phyloP scores from a whole-genome alignment of 2,888 invertebrate species.

The Sinodicranocentrus sp. region DNA sequence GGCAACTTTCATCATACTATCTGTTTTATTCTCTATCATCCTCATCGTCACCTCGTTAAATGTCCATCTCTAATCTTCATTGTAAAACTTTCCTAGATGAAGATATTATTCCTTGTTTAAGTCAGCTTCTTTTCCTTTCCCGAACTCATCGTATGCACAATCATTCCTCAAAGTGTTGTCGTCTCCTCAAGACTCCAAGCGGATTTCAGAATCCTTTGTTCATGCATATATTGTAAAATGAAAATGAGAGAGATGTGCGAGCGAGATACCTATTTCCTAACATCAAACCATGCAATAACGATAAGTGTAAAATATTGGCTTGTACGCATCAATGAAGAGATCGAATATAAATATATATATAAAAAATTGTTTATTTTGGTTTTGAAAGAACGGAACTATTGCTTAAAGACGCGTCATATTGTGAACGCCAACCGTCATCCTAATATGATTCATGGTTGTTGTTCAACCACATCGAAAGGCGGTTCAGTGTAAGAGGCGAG shows the following conservation, averaged over 20 bases:
- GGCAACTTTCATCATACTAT: constrained; percentile 52
- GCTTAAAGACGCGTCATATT: constrained; percentile 1
- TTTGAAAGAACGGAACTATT: constrained; percentile 34
- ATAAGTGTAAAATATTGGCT: constrained; percentile 24
- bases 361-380: constrained; percentile 51
- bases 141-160: too few species aligned
- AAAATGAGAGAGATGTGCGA: background rate
- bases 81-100: too few species aligned
- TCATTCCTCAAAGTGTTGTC: too few species aligned
- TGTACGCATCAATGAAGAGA: constrained; percentile 40
- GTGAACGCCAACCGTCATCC: background rate
- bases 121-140: too few species aligned
- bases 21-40: constrained; percentile 40
- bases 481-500: too few species aligned
- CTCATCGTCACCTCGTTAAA: constrained; percentile 55
- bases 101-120: too few species aligned
- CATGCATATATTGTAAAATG: too few species aligned
- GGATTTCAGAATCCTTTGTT: too few species aligned
- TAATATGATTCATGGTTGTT: too few species aligned
- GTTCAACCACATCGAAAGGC: too few species aligned
- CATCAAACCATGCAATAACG: constrained; percentile 14
- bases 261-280: constrained; percentile 37
- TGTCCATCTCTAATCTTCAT: too few species aligned
- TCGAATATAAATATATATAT: background rate
- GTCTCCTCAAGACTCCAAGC: too few species aligned